These are phyloP conservation scores for Allolobophora icterica DNA, from an alignment of 2,888 invertebrate species.

Conservation along the genomic window DNA sequence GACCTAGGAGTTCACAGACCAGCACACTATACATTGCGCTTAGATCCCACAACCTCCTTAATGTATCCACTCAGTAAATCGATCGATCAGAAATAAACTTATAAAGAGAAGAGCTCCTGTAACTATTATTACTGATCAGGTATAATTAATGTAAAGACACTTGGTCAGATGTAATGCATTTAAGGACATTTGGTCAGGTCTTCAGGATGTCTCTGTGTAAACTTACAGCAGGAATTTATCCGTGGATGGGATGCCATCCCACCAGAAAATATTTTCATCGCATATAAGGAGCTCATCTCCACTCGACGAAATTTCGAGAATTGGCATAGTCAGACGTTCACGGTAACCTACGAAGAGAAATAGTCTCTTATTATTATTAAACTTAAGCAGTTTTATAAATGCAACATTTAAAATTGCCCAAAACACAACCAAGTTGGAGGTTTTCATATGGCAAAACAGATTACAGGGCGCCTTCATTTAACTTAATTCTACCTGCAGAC, in stretches of 20 bases:
- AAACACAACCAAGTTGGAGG: no score
- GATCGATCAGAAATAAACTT: not conserved
- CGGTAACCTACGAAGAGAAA: constrained; percentile 34
- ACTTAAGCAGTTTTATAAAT: no score
- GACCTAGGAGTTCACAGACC: no score
- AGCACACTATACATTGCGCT: no score
- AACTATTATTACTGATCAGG: not conserved
- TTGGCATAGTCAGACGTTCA: constrained; percentile 37
- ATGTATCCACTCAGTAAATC: not conserved
- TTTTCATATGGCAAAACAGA: no score
- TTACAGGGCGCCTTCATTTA: no score
- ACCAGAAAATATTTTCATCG: constrained; percentile 36
- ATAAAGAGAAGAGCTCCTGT: not conserved
- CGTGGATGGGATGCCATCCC: constrained; percentile 36
- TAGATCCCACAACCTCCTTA: not conserved
- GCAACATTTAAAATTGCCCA: no score
- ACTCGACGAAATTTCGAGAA: constrained; percentile 32
- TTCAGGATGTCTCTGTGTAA: not conserved
- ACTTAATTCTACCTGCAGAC: no score
- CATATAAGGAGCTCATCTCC: constrained; percentile 41
- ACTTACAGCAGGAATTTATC: constrained; percentile 29
- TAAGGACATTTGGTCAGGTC: not conserved
- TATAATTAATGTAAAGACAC: no score
- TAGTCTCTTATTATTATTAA: no score
- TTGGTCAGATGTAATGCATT: no score